These are phyloP conservation scores for Clinocottus analis DNA, from an alignment of 2,113 vertebrate genomes.

Conservation along the genomic window DNA sequence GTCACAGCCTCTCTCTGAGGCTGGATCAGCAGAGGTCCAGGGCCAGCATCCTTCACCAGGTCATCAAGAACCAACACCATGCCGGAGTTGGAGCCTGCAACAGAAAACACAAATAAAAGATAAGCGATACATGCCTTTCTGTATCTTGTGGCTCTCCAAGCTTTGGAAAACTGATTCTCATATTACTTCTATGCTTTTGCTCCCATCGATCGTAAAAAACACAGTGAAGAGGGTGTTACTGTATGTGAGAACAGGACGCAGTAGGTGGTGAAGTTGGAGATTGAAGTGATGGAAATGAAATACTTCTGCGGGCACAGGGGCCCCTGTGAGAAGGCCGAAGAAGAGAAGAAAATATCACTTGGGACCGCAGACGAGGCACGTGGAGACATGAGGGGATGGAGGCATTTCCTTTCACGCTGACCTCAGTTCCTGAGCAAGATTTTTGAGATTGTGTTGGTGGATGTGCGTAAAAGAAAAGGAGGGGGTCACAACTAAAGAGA, in stretches of 20 bases:
- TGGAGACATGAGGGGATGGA: conserved; percentile 69
- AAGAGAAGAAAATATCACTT: conserved; percentile 53
- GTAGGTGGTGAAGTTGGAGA: conserved; percentile 24
- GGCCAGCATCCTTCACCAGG: conserved; percentile 73
- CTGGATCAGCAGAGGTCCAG: conserved; percentile 67
- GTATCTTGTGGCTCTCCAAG: neutral
- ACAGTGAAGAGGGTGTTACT: neutral
- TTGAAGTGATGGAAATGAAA: conserved; percentile 60
- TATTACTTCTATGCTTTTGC: neutral
- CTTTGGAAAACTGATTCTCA: neutral
- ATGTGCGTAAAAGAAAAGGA: conserved; percentile 51
- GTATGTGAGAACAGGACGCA: conserved; percentile 16
- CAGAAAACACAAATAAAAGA: conserved; percentile 30
- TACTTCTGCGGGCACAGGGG: conserved; percentile 39
- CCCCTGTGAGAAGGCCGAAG: conserved; percentile 16
- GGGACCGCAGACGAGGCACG: conserved; percentile 61
- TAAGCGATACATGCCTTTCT: conserved; percentile 2
- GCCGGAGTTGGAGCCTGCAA: conserved; percentile 73
- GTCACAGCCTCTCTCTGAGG: conserved; percentile 68
- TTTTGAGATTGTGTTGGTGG: conserved; percentile 52
- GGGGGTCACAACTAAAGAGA: conserved; percentile 20
- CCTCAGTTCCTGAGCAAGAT: conserved; percentile 67
- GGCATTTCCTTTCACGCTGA: conserved; percentile 73
- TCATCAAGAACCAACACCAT: conserved; percentile 84
- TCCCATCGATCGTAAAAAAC: neutral